A percentile compares a stretch with the other conserved stretches of the same genome.
phyloP scores from a whole-genome alignment of 2,797 vertebrate genomes.

The Lithobates pipiens region DNA sequence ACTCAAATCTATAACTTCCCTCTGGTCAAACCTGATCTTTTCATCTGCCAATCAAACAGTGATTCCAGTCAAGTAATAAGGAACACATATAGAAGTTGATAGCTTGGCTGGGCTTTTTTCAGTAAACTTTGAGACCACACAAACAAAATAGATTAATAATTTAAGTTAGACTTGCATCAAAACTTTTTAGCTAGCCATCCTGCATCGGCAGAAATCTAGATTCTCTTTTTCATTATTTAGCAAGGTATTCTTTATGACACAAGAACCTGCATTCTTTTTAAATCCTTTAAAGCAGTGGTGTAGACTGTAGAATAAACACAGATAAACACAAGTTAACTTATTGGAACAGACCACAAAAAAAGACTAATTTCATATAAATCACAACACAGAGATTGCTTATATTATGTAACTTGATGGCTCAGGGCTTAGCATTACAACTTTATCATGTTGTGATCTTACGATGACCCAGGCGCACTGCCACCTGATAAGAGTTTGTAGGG shows the following conservation, averaged over 20 bases:
- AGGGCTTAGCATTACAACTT: no score
- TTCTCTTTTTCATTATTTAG: constrained; percentile 12
- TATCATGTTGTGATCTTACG: no score
- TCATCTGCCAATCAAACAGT: constrained; percentile 56
- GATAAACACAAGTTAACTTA: neutral
- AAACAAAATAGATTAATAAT: constrained; percentile 49
- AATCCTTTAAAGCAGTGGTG: neutral
- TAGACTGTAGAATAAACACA: neutral
- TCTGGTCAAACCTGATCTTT: constrained; percentile 55
- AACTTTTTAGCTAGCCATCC: constrained; percentile 10
- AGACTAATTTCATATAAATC: no score
- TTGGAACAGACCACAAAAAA: neutral
- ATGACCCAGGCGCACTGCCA: no score
- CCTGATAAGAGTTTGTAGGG: no score
- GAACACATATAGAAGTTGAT: constrained; percentile 36
- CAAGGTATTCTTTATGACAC: neutral
- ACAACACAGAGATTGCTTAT: no score
- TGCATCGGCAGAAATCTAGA: neutral
- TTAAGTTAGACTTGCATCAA: constrained; percentile 33
- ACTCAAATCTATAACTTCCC: constrained; percentile 57
- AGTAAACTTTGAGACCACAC: constrained; percentile 54
- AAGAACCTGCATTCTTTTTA: neutral
- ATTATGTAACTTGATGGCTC: no score
- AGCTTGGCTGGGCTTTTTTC: constrained; percentile 14
- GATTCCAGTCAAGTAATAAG: constrained; percentile 54